Evolutionary conservation across 2,797 vertebrate species (phyloP), one percentile per base, ranked within the genome.

Genomic region (Pagetopsis macropterus): DNA sequence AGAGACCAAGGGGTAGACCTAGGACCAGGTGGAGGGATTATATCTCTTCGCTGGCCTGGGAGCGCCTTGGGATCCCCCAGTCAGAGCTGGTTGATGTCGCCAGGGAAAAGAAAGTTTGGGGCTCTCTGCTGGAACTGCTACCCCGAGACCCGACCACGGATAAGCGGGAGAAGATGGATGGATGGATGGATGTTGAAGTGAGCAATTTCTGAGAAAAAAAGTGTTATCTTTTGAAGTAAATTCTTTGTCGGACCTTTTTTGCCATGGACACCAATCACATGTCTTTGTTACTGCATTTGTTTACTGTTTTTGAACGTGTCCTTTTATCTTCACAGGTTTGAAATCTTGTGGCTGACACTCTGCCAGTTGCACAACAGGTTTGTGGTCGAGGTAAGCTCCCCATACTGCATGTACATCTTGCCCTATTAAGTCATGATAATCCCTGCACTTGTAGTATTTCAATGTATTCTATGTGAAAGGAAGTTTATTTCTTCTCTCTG

Each of bases 341-440:
- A 97, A 86, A 99, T 99, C 86, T 91, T 99, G 70, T 99, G 98
- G 98, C 95, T 99, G 68, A 98, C 97, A 0, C 94, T 99, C 75
- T 99, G 98, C 91, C 98, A 99, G 83, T 83, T 98, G 66, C 96
- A 98, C 92, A 99, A 97, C 70, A 96, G 94, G 65, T 95, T 99
- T 94, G 96, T 96, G 74, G 96, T 99, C 1, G 98, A 99, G 96
- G 98, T 99, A 86, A 91, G 95, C 87, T 21, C 15, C 50, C 6
- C 21, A 10, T 55, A 12, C 9, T 19, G 49, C 8, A 65, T 27
- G 19, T 19, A 41, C 14, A 48, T 52, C 9, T 54, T 33, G 14
- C 2, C 2, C 1, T 31, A 2, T 48, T 31, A 49, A 27, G 0
- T 5, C 14, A 50, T 4, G 3, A 27, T 13, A 2, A 51, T 16